These are phyloP conservation scores for Drosophila tsacasi DNA, from an alignment of 1,140 invertebrate genomes.

Conservation along the genomic window DNA sequence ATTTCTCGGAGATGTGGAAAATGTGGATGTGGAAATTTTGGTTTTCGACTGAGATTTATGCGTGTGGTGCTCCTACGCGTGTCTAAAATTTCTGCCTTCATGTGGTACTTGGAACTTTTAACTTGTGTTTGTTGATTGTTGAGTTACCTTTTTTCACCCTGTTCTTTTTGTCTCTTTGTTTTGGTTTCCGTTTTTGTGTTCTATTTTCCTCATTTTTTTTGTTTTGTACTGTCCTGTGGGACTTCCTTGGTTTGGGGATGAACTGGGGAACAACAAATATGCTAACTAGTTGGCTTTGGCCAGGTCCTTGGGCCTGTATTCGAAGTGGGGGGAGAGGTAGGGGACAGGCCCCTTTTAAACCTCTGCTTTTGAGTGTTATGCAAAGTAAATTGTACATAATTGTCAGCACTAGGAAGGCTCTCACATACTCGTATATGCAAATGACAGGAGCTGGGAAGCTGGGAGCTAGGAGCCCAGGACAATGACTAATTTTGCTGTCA, in stretches of 20 bases:
- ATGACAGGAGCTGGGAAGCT: constrained; percentile 43
- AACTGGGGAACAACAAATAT: constrained; percentile 50
- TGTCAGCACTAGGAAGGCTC: constrained; percentile 56
- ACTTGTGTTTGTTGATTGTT: constrained; percentile 36
- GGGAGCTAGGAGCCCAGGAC: constrained; percentile 39
- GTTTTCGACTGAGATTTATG: constrained; percentile 16
- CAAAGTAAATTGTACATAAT: constrained; percentile 83
- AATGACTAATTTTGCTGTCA: constrained; percentile 78
- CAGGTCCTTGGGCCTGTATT: constrained; percentile 10
- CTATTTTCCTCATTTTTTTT: background rate
- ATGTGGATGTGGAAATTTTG: constrained; percentile 17
- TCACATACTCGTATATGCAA: constrained; percentile 63
- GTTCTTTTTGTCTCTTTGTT: background rate
- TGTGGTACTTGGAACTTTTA: constrained; percentile 32
- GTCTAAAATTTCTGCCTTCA: constrained; percentile 23
- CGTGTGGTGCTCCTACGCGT: background rate
- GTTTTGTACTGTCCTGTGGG: constrained; percentile 1
- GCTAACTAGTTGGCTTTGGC: constrained; percentile 54
- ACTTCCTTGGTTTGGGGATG: constrained; percentile 15
- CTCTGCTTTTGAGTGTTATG: constrained; percentile 72
- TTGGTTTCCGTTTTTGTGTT: constrained; percentile 21
- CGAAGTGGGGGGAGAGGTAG: background rate
- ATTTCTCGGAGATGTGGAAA: constrained; percentile 11
- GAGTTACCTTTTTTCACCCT: constrained; percentile 19
- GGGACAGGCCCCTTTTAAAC: constrained; percentile 36